Percentiles rank a stretch among this genome's conserved stretches.
Conservation (phyloP, 2,113 vertebrate genomes). For the Triplophysa rosa region DNA sequence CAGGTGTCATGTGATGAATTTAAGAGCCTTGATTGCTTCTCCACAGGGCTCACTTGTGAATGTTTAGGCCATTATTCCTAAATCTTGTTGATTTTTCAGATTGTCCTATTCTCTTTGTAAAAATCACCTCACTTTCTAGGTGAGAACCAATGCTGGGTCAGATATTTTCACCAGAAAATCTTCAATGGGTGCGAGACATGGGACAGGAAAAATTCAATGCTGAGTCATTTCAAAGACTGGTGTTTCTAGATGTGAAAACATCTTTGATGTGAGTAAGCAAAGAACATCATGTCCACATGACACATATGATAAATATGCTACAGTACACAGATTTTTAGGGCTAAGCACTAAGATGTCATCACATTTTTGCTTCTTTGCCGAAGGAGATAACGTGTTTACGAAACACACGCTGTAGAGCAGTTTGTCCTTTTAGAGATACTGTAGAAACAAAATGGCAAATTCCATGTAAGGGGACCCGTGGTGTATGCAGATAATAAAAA, state of each 20-base stretch:
- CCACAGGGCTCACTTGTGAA: neutral
- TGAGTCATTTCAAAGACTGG: constrained; percentile 8
- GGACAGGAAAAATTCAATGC: neutral
- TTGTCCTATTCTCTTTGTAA: neutral
- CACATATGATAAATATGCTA: too few relatives aligned
- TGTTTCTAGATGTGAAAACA: neutral
- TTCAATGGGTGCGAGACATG: neutral
- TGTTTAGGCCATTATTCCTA: neutral
- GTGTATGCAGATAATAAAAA: too few relatives aligned
- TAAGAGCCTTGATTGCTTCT: neutral
- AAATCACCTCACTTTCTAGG: neutral
- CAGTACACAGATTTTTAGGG: too few relatives aligned
- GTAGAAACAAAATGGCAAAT: too few relatives aligned
- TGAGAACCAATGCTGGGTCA: neutral
- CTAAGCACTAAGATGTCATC: too few relatives aligned
- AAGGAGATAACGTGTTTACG: too few relatives aligned
- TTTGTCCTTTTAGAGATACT: too few relatives aligned
- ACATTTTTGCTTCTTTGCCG: too few relatives aligned
- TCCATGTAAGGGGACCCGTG: too few relatives aligned
- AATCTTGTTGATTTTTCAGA: neutral
- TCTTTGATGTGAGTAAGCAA: constrained; percentile 3
- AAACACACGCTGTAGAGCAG: too few relatives aligned
- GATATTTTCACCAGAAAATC: neutral
- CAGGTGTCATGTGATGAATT: neutral
- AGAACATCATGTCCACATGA: too few relatives aligned